Evolutionary conservation across 2,113 vertebrate genomes (phyloP).

Genomic region (Percina caprodes): DNA sequence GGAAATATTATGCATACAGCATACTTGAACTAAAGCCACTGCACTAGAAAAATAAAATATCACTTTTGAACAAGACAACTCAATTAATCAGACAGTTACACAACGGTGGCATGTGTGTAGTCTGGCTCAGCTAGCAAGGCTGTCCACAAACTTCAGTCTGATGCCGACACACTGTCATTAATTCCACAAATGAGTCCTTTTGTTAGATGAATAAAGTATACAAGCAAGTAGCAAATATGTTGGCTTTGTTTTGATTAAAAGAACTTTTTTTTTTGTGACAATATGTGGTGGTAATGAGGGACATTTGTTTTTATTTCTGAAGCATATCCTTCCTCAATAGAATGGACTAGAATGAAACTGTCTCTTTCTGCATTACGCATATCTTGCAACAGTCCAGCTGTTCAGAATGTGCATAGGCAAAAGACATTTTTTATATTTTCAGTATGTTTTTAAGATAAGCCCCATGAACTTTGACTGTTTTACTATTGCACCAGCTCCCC

Average conservation of each 20-base stretch:
- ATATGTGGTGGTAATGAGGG: conserved; percentile 1
- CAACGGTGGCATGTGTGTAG: background rate
- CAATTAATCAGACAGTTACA: conserved; percentile 13
- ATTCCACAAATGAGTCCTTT: conserved; percentile 19
- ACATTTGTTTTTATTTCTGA: background rate
- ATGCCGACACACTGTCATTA: background rate
- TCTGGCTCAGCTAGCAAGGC: conserved; percentile 6
- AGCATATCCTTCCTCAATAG: background rate
- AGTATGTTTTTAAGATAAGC: conserved; percentile 42
- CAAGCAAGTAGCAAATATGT: background rate
- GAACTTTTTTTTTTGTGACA: background rate
- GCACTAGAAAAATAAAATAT: background rate
- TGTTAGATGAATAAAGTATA: conserved; percentile 5
- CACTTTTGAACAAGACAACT: background rate
- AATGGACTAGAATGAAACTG: background rate
- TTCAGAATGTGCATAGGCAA: conserved; percentile 12
- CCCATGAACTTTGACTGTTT: conserved; percentile 64
- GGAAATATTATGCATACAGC: conserved; percentile 2
- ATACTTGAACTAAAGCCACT: background rate
- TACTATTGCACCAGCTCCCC: conserved; percentile 45
- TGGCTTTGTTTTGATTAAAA: background rate
- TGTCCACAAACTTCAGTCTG: background rate
- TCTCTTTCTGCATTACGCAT: background rate
- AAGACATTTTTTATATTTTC: conserved; percentile 15
- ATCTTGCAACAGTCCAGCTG: conserved; percentile 12